Evolutionary conservation across 2,888 invertebrate species (phyloP).

Genomic region (Lepidochitona cinerea): DNA sequence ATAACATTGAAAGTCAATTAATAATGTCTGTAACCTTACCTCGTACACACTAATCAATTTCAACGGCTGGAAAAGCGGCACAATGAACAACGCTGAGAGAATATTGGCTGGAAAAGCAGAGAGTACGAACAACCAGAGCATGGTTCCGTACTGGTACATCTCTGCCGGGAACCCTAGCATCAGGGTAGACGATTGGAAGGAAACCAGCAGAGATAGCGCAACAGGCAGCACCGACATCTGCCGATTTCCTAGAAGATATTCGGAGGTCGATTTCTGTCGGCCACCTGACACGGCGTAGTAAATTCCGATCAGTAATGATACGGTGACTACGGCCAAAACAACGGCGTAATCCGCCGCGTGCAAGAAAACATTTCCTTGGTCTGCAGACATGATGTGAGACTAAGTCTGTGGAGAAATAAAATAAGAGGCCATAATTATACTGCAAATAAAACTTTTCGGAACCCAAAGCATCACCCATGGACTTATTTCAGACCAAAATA

Average conservation of each 20-base stretch:
- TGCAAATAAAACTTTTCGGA: too few relatives aligned
- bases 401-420: too few relatives aligned
- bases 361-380: not conserved
- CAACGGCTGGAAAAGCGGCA: not conserved
- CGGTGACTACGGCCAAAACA: not conserved
- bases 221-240: conserved; percentile 1
- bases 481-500: too few relatives aligned
- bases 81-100: not conserved
- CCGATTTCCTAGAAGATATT: conserved; percentile 3
- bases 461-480: too few relatives aligned
- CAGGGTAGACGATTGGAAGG: not conserved
- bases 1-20: too few relatives aligned
- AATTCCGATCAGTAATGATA: not conserved
- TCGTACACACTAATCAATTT: conserved; percentile 3
- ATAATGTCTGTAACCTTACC: too few relatives aligned
- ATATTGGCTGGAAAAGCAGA: not conserved
- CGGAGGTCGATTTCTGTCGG: not conserved
- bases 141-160: conserved; percentile 1
- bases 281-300: conserved; percentile 3
- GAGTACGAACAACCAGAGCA: not conserved
- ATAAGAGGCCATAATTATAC: too few relatives aligned
- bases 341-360: not conserved
- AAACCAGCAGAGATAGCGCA: not conserved
- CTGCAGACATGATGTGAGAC: too few relatives aligned
- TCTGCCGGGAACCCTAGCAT: conserved; percentile 10